These are phyloP conservation scores for pig (Sus scrofa) DNA, from an alignment of 2,113 vertebrate genomes.

Conservation along the genomic window T2T-Sscrofa CM000818.6:103893501-103894000, in stretches of 20 bases:
- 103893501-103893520: neutral
- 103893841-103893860: neutral
- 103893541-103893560: slow-evolving; percentile 85
- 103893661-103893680: slow-evolving; percentile 98
- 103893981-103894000: slow-evolving; percentile 19
- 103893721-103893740: slow-evolving; percentile 98
- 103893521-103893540: slow-evolving; percentile 24
- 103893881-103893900: slow-evolving; percentile 19
- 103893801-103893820: neutral
- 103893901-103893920: neutral
- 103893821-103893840: neutral
- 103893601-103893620: slow-evolving; percentile 97
- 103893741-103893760: slow-evolving; percentile 13
- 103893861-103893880: neutral
- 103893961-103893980: neutral
- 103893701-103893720: slow-evolving; percentile 99
- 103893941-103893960: slow-evolving; percentile 18
- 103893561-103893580: slow-evolving; percentile 97
- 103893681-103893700: slow-evolving; percentile 97
- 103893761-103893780: neutral
- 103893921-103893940: neutral
- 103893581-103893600: slow-evolving; percentile 98
- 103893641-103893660: slow-evolving; percentile 98
- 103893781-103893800: neutral
- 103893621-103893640: slow-evolving; percentile 97